Base-by-base conservation (phyloP, 2,113 vertebrate genomes). In the Elanus axillaris region DNA sequence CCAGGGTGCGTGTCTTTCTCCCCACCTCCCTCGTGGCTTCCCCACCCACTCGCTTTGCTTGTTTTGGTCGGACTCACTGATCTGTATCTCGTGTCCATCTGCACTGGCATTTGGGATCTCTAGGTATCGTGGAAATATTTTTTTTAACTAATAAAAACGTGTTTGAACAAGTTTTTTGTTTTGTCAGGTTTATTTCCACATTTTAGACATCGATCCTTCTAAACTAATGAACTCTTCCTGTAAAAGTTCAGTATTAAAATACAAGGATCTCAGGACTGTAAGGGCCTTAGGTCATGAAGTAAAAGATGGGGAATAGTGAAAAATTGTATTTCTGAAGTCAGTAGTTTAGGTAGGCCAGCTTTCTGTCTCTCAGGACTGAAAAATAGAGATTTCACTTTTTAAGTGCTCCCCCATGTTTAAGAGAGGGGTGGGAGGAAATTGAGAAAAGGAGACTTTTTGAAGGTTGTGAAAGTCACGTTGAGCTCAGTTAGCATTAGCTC, bases 111-210 rank as follows among this genome's bases (percentile, higher is more conserved):
- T 89, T 76, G 48, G 74, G 72, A 95, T 91, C 90, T 86, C 76
- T 95, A 84, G 67, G 45, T 84, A 82, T 64, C 8, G 32, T 87
- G 75, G 69, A 97, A 32, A 7, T 86, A 4, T 27, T 60, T 92
- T 96, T 96, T 96, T 96, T 94, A 95, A 94, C n/a, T 69, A 97
- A 97, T 97, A 96, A 98, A 98, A 68, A 80, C 38, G 76, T 90
- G 77, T 97, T 97, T 95, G 90, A 98, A 95, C 77, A 95, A 78
- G 12, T 11, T 48, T 27, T 68, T 88, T 77, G 18, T 69, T 71
- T 48, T 76, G 15, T 52, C 2, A 0, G 23, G 50, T 89, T 79
- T 85, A 38, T 79, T 94, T 48, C 27, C 4, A 9, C 3, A 0
- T 40, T 83, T 91, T 59, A 62, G 45, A 25, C 2, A 0, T 36